phyloP scores from a whole-genome alignment of 2,113 vertebrate genomes.

The Leiothrix lutea region DNA sequence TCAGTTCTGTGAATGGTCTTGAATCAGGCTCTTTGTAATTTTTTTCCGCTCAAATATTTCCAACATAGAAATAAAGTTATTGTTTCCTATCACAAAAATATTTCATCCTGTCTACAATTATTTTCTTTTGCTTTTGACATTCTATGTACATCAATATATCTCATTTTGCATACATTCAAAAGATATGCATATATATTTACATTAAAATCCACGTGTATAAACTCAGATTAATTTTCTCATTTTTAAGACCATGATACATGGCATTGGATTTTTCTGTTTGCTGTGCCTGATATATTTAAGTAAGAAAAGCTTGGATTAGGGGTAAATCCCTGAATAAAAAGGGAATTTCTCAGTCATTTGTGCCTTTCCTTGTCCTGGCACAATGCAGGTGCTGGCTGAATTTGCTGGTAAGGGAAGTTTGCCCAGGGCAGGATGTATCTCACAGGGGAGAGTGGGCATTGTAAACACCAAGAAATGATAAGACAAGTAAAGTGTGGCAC shows the following conservation, averaged over 20 bases:
- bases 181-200: background rate
- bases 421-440: background rate
- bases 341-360: background rate
- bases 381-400: fast-evolving
- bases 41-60: background rate
- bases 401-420: background rate
- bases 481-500: fast-evolving
- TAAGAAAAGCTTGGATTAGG: background rate
- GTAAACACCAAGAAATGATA: background rate
- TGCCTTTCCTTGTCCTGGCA: fast-evolving
- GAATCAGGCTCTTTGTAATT: background rate
- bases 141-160: background rate
- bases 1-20: background rate
- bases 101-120: background rate
- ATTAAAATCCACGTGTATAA: background rate
- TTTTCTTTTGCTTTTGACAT: background rate
- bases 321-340: background rate
- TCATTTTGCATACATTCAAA: background rate
- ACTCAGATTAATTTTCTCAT: background rate
- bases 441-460: background rate
- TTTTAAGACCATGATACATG: background rate
- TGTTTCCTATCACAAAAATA: background rate
- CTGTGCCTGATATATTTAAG: background rate
- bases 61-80: background rate
- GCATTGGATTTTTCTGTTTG: background rate